Percentiles rank a stretch among this genome's conserved stretches.
Conservation (phyloP, 2,888 invertebrate species). For the Cyaniris semiargus region DNA sequence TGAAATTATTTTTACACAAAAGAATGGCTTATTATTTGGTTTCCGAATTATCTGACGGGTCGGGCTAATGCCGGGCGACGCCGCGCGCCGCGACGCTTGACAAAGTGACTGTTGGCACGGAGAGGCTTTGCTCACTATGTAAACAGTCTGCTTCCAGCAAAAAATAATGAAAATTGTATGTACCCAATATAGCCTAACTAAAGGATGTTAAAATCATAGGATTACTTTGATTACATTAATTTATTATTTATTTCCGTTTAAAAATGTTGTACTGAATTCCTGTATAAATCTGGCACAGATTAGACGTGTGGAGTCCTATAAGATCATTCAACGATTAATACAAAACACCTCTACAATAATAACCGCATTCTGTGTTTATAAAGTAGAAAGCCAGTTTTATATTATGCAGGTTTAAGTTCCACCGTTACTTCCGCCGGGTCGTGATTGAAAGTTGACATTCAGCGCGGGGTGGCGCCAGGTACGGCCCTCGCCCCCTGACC, state of each 20-base stretch:
- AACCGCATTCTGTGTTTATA: neutral
- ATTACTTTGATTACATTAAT: neutral
- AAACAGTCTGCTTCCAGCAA: conserved; percentile 66
- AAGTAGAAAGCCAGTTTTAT: neutral
- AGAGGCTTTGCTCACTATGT: conserved; percentile 73
- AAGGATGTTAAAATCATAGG: neutral
- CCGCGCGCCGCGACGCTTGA: conserved; percentile 61
- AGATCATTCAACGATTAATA: neutral
- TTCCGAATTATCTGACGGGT: conserved; percentile 72
- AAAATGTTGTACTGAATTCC: too few species aligned
- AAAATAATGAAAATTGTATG: conserved; percentile 66
- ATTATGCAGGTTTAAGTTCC: conserved; percentile 39
- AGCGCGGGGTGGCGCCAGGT: conserved; percentile 74
- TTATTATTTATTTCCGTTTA: neutral
- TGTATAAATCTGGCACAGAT: too few species aligned
- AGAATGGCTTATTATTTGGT: conserved; percentile 64
- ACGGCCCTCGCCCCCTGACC: conserved; percentile 76
- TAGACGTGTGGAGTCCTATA: neutral
- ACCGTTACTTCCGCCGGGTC: conserved; percentile 69
- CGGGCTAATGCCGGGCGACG: conserved; percentile 66
- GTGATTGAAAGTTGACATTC: conserved; percentile 79
- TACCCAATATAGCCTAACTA: conserved; percentile 50
- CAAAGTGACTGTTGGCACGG: conserved; percentile 77
- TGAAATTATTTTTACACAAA: conserved; percentile 39
- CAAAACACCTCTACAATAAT: neutral